A percentile compares a stretch with the other conserved stretches of the same genome.
Conservation (phyloP, 2,888 invertebrate genomes). For the Venustoraphidia nigricollis region DNA sequence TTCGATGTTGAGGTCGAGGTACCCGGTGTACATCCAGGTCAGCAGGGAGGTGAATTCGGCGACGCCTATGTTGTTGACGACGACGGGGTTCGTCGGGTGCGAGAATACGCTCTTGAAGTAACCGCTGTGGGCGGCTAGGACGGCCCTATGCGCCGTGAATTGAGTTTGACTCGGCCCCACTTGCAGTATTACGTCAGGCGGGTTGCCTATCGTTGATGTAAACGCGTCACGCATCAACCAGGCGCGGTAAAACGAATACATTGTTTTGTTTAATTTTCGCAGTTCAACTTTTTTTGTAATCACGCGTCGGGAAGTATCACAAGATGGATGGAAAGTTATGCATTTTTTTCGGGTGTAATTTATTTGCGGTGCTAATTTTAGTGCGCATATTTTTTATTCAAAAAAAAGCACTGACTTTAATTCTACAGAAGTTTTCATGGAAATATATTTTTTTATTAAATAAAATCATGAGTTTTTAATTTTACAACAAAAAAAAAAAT, state of each 20-base stretch:
- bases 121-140: constrained; percentile 52
- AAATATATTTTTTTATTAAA: no score
- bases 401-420: no score
- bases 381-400: no score
- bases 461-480: no score
- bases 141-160: constrained; percentile 49
- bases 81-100: constrained; percentile 25
- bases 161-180: constrained; percentile 45
- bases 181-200: constrained; percentile 46
- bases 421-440: no score
- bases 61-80: constrained; percentile 37
- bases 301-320: no score
- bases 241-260: constrained; percentile 31
- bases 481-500: no score
- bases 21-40: constrained; percentile 62
- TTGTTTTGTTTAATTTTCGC: constrained; percentile 9
- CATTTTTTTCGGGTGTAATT: no score
- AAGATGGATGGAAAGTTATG: no score
- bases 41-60: constrained; percentile 50
- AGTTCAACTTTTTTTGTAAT: no score
- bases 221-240: constrained; percentile 23
- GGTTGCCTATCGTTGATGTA: constrained; percentile 21
- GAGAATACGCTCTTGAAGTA: constrained; percentile 50
- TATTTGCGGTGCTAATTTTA: no score
- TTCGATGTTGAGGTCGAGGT: constrained; percentile 47